Conservation (phyloP, 35 echinoderm and acorn worm species). For the Apostichopus japonicus region DNA sequence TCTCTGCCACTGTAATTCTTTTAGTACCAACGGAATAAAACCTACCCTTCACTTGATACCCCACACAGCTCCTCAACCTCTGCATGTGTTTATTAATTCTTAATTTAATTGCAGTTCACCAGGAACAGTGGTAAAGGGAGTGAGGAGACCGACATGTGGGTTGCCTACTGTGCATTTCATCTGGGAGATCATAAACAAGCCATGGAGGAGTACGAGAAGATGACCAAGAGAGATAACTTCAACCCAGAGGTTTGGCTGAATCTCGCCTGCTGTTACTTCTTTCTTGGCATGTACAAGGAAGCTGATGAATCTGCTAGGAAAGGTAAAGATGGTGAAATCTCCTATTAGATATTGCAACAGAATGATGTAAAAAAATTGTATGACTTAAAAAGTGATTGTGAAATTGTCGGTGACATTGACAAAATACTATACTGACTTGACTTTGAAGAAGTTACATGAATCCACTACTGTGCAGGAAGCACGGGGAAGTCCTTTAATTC, state of each 20-base stretch:
- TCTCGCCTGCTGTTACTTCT: conserved; percentile 97
- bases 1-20: too few species aligned
- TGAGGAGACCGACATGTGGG: conserved; percentile 92
- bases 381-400: too few species aligned
- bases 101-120: conserved; percentile 71
- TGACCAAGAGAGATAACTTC: conserved; percentile 71
- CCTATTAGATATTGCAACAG: too few species aligned
- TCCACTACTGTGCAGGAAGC: too few species aligned
- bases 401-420: too few species aligned
- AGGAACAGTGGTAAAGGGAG: conserved; percentile 88
- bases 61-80: too few species aligned
- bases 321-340: conserved; percentile 46
- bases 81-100: background rate
- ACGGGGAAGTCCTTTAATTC: too few species aligned
- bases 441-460: too few species aligned
- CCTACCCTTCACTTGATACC: too few species aligned
- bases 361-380: too few species aligned
- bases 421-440: too few species aligned
- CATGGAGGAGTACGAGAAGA: conserved; percentile 94
- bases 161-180: conserved; percentile 92
- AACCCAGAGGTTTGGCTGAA: conserved; percentile 93
- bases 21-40: too few species aligned
- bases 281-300: conserved; percentile 94
- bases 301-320: conserved; percentile 79
- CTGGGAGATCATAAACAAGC: conserved; percentile 88